Evolutionary conservation across 2,113 vertebrate genomes (phyloP), one percentile per base, ranked within the genome.

Genomic region (Muntiacus muntjak): DNA sequence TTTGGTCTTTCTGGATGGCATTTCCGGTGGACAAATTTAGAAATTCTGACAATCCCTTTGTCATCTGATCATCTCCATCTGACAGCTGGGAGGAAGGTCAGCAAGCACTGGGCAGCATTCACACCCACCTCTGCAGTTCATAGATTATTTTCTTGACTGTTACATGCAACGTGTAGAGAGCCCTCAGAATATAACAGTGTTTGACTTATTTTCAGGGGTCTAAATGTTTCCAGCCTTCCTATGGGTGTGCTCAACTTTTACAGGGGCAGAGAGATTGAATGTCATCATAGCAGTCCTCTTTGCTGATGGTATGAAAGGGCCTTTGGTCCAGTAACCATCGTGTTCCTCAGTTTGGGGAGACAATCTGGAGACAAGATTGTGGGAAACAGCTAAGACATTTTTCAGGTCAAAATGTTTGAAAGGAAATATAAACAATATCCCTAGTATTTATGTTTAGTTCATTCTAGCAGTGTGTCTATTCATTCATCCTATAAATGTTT

Each of bases 111-210:
- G 55, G 6, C 16, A 54, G 45, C 50, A 67, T 43, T 54, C 57
- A 94, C 89, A 40, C 40, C n/a, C 97, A 99, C 99, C 98, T 99
- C 99, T 99, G 99, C 60, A 99, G 87, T 36, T 99, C 99, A 23
- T 33, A 30, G 16, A 98, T 98, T 9, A 98, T 99, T 89, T 99
- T 99, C 97, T 99, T 99, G 93, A 99, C 97, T 96, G 98, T 99
- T 57, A 99, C 94, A 92, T 98, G 98, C n/a, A 99, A 82, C 95
- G 99, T 7, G 84, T 98, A 99, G 95, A 99, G 96, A 99, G 97
- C 85, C 99, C 99, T 99, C 97, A 99, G 90, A 98, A 91, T 62
- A 99, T 17, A 30, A 99, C 98, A 5, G 82, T 96, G 30, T 97
- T 88, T 0, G 98, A 97, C 43, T 99, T 96, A 60, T 96, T 98